Percentiles rank a stretch among this genome's conserved stretches.
Conservation (phyloP, 2,797 vertebrate species). For the Galago senegalensis region DNA sequence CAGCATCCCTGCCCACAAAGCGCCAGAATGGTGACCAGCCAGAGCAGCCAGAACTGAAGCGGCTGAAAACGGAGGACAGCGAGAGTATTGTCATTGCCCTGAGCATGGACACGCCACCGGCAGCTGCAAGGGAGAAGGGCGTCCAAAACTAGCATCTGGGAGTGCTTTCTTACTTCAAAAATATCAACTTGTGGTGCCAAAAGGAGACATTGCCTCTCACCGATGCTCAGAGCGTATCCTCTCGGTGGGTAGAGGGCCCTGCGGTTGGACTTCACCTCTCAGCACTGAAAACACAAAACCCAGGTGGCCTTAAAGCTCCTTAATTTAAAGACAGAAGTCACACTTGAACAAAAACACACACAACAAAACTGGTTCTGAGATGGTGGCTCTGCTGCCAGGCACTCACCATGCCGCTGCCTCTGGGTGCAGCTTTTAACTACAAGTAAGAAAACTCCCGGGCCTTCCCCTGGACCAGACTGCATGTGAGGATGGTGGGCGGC, state of each 20-base stretch:
- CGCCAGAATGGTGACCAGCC: constrained; percentile 94
- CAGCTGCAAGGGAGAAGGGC: constrained; percentile 91
- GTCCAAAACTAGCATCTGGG: constrained; percentile 91
- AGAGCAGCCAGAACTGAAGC: constrained; percentile 94
- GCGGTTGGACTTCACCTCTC: constrained; percentile 91
- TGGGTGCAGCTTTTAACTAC: constrained; percentile 82
- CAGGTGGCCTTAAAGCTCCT: constrained; percentile 94
- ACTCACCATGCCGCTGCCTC: constrained; percentile 67
- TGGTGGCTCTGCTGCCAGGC: constrained; percentile 84
- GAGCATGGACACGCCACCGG: constrained; percentile 89
- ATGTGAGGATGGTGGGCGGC: constrained; percentile 87
- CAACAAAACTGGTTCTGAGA: constrained; percentile 85
- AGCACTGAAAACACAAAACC: constrained; percentile 91
- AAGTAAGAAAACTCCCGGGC: constrained; percentile 42
- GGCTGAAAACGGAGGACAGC: constrained; percentile 92
- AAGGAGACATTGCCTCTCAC: constrained; percentile 89
- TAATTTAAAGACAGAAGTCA: constrained; percentile 82
- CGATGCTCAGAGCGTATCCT: constrained; percentile 88
- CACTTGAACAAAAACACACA: constrained; percentile 84
- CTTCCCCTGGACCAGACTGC: constrained; percentile 48
- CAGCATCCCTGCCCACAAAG: constrained; percentile 96
- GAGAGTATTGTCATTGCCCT: constrained; percentile 90
- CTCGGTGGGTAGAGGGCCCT: constrained; percentile 90
- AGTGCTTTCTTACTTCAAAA: constrained; percentile 74
- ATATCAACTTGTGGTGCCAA: constrained; percentile 94